Evolutionary conservation across 2,888 invertebrate species (phyloP), one percentile per base, ranked within the genome.

Genomic region (Drosophila anomalata): DNA sequence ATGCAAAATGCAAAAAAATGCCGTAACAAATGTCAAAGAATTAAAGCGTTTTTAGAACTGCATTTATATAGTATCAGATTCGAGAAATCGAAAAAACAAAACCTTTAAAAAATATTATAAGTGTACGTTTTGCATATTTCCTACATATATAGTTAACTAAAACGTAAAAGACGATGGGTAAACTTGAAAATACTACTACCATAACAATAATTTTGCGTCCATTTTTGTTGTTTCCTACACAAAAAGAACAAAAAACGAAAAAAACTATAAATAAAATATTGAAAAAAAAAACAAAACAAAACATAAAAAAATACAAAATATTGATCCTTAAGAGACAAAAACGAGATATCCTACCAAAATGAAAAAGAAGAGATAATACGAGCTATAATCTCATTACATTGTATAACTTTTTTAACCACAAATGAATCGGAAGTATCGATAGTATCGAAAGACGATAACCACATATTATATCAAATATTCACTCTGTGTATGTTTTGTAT

Each of bases 181-280:
- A 69, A 48, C 55, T 44, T 63, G 52, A 55, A 44, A 24, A 17
- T 17, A 17, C 17, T 61, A 62, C 54, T 58, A 71, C 67, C 74
- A 73, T 61, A 82, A 88, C 76, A 79, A 83, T 80, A 79, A 88
- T 87, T 86, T 88, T 85, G 85, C 88, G 85, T 85, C 85, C 88
- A 86, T 86, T 86, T 88, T 85, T 76, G 88, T 85, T 85, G 78
- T 76, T 88, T 85, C 84, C 80, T 75, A 79, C 76, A 78, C 69
- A 75, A 73, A 66, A 41, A 55, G 36, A 53, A 57, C 65, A 56
- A 61, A 31, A 57, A 14, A 58, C 41, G 17, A 5, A 50, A 52
- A 50, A 24, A 53, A 58, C n/a, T 6, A 55, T 62, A 51, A 50
- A 42, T 3, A 44, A 56, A 61, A 53, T 24, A 62, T 61, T 58